phyloP scores from a whole-genome alignment of 2,797 vertebrate genomes.

The Melanotaenia pygmaea region DNA sequence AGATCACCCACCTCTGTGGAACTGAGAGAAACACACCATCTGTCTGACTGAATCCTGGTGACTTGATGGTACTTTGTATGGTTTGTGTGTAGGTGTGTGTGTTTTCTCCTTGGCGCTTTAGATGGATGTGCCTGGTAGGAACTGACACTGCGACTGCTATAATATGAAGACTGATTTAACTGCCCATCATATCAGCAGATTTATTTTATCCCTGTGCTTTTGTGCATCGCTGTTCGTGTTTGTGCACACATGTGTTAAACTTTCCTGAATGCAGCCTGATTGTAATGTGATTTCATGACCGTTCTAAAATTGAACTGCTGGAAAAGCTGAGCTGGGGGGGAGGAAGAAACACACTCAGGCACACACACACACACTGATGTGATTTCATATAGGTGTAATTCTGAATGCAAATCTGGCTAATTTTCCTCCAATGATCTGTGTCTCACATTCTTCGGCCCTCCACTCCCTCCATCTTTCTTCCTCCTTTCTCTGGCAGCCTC shows the following conservation, averaged over 20 bases:
- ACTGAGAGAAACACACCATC: slow-evolving; percentile 55
- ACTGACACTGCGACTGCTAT: slow-evolving; percentile 47
- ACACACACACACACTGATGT: not conserved
- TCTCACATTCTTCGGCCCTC: not conserved
- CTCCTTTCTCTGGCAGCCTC: slow-evolving; percentile 8
- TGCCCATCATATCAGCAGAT: slow-evolving; percentile 61
- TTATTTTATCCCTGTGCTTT: slow-evolving; percentile 14
- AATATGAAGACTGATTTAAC: slow-evolving; percentile 66
- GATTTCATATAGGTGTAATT: not conserved
- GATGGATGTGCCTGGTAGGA: slow-evolving; percentile 52
- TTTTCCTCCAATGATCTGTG: slow-evolving; percentile 12
- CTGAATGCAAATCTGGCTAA: slow-evolving; percentile 9
- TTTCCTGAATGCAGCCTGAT: slow-evolving; percentile 40
- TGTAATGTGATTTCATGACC: slow-evolving; percentile 53
- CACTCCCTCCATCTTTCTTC: not conserved
- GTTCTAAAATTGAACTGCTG: slow-evolving; percentile 31
- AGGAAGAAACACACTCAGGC: slow-evolving; percentile 1
- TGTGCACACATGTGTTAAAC: slow-evolving; percentile 24
- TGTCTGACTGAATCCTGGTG: slow-evolving; percentile 51
- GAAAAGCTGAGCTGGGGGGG: slow-evolving; percentile 17
- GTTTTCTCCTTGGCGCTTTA: slow-evolving; percentile 44
- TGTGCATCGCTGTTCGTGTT: slow-evolving; percentile 13
- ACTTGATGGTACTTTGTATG: slow-evolving; percentile 26
- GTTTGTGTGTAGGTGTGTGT: slow-evolving; percentile 23
- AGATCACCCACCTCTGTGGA: slow-evolving; percentile 20